phyloP scores from a whole-genome alignment of 37 sponge, comb jelly and placozoan species.

The Petrosia ficiformis region DNA sequence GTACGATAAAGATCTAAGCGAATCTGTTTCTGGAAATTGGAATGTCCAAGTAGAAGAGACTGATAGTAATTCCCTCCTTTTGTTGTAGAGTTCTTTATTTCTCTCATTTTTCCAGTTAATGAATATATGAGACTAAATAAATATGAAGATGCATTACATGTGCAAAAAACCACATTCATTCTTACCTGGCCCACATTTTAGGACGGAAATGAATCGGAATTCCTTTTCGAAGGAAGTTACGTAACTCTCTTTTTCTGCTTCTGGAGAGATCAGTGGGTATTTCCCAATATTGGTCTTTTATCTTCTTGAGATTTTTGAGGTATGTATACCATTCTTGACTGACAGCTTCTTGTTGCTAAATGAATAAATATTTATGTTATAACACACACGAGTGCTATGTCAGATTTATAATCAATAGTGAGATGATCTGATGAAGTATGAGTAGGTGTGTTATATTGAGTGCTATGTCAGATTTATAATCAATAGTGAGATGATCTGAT shows the following conservation, averaged over 20 bases:
- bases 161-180: not conserved
- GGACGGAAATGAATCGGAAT: slow-evolving; percentile 29
- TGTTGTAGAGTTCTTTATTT: slow-evolving; percentile 21
- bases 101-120: slow-evolving; percentile 18
- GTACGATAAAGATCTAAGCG: slow-evolving; percentile 54
- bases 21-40: slow-evolving; percentile 43
- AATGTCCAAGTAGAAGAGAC: slow-evolving; percentile 1
- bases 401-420: too few relatives aligned
- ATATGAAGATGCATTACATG: not conserved
- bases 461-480: too few relatives aligned
- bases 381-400: too few relatives aligned
- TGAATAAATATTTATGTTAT: not conserved
- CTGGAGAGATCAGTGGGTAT: not conserved
- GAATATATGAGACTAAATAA: slow-evolving; percentile 22
- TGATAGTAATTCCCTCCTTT: slow-evolving; percentile 35
- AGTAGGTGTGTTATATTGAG: too few relatives aligned
- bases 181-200: slow-evolving; percentile 45
- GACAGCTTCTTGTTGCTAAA: slow-evolving; percentile 14
- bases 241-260: slow-evolving; percentile 17
- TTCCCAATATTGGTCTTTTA: not conserved
- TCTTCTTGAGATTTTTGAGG: not conserved
- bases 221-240: slow-evolving; percentile 31
- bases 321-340: slow-evolving; percentile 14
- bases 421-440: too few relatives aligned
- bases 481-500: too few relatives aligned